Conservation (phyloP, 2,113 vertebrate species). For the Megaceryle torquata region DNA sequence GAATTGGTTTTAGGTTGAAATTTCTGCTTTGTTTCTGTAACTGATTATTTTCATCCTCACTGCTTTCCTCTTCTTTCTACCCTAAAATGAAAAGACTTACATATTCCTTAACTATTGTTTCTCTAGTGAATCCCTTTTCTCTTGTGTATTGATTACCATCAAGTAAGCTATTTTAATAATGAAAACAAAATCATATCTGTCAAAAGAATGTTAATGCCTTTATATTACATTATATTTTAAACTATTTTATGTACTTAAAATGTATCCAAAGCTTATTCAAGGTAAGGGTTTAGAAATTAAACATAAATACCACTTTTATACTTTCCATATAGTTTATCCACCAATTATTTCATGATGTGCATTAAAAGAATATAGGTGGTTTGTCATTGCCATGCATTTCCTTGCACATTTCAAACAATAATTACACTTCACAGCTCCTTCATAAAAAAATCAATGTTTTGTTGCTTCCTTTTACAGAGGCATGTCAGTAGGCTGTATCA, state of each 20-base stretch:
- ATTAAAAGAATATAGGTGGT: neutral
- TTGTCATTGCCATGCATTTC: neutral
- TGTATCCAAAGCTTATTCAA: neutral
- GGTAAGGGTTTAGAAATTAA: neutral
- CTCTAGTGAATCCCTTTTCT: neutral
- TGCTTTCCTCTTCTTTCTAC: neutral
- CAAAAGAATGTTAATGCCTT: neutral
- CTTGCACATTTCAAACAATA: neutral
- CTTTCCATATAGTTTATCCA: neutral
- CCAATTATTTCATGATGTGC: neutral
- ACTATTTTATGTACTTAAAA: neutral
- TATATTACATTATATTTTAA: neutral
- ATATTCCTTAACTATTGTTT: neutral
- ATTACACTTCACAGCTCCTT: neutral
- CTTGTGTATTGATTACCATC: neutral
- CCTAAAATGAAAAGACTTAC: neutral
- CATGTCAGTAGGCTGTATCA: neutral
- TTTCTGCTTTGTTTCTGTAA: neutral
- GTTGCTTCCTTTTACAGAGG: neutral
- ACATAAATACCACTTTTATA: neutral
- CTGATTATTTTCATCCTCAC: neutral
- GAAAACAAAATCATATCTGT: neutral
- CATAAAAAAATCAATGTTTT: neutral
- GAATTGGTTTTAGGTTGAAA: neutral
- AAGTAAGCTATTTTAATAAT: neutral